Base-by-base conservation (phyloP, 1,140 invertebrate species). In the Cyclargus thomasi region DNA sequence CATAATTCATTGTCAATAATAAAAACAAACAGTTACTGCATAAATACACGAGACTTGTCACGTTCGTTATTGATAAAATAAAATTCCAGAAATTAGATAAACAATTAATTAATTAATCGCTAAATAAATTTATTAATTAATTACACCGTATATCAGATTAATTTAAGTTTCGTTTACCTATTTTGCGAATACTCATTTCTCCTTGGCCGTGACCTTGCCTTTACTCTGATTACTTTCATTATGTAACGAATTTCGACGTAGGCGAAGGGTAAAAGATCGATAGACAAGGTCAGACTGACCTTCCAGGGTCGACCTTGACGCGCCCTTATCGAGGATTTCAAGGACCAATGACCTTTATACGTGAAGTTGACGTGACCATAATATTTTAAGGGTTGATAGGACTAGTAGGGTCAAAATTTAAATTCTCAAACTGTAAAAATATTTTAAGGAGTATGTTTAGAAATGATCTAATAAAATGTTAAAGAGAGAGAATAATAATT, bases 281-380 rank as follows among this genome's bases (percentile, higher is more conserved):
- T 59, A 21, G 18, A 66, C 68, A 76, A 76, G 76, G 72, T 78
- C 70, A 64, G 11, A 17, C 3, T 68, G 69, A 76, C 76, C 74
- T 78, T 76, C 36, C 53, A 57, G 63, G 22, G 39, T 62, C 70
- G 70, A 64, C 76, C 70, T 74, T 70, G 63, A 63, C 62, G 64
- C 63, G 68, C 68, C 68, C 64, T 69, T 72, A 53, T 57, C 53
- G 64, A 22, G 65, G 55, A 67, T 57, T 65, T 69, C 68, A 72
- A 70, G 71, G 68, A 70, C 65, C 63, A 57, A 62, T 64, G 63
- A 67, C 63, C 71, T 63, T 69, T 72, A 63, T 64, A 65, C 8
- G 14, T 21, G 18, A 63, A 18, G n/a, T 29, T 16, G 63, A 64
- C 29, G 23, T 69, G 29, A 22, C 67, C 53, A 36, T 8, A 29